Conservation (phyloP, 2,113 vertebrate species). For the Solea solea region DNA sequence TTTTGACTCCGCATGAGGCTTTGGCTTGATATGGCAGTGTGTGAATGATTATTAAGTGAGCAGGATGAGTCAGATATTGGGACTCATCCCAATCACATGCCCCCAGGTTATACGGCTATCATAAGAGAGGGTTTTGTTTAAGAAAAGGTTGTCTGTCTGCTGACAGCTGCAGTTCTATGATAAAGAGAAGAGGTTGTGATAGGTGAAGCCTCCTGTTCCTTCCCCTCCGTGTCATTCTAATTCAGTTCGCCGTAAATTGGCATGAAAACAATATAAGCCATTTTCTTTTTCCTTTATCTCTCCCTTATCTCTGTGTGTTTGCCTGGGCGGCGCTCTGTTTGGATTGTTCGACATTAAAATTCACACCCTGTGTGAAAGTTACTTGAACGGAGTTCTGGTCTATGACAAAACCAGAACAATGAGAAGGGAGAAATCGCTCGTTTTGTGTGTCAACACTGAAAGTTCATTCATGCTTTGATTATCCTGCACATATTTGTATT, state of each 20-base stretch:
- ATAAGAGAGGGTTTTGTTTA: constrained; percentile 63
- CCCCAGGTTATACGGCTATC: constrained; percentile 72
- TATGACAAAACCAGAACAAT: not conserved
- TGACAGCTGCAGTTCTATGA: constrained; percentile 64
- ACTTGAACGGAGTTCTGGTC: not conserved
- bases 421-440: not conserved
- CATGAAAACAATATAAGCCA: constrained; percentile 14
- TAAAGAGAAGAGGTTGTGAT: constrained; percentile 63
- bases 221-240: constrained; percentile 28
- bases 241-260: constrained; percentile 34
- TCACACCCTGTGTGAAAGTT: constrained; percentile 1
- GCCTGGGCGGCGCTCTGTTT: not conserved
- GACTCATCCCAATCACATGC: constrained; percentile 56
- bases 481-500: constrained; percentile 27
- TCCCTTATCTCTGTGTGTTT: not conserved
- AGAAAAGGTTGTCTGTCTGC: constrained; percentile 58
- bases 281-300: not conserved
- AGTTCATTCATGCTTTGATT: constrained; percentile 30
- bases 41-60: constrained; percentile 62
- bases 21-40: constrained; percentile 62
- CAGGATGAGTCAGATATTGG: constrained; percentile 59
- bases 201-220: constrained; percentile 46
- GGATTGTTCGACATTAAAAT: constrained; percentile 21
- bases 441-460: constrained; percentile 22
- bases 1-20: constrained; percentile 47